Conservation (phyloP, 2,113 vertebrate species). For the Ochotona princeps region DNA sequence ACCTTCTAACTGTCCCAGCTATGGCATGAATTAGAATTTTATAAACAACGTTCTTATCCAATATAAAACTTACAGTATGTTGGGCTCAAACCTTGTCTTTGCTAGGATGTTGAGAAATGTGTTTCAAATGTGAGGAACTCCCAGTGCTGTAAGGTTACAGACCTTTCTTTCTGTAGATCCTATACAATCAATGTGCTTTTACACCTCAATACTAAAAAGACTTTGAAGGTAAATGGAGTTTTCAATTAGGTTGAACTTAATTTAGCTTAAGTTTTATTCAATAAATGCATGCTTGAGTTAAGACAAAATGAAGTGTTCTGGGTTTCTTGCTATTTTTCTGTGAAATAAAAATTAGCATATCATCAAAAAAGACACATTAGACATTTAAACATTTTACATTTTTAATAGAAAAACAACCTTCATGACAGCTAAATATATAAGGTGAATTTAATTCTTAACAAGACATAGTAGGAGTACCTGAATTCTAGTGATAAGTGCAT, state of each 20-base stretch:
- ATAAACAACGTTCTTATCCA: not conserved
- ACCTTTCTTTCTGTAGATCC: not conserved
- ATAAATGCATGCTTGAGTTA: constrained; percentile 12
- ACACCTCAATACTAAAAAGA: not conserved
- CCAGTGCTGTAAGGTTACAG: not conserved
- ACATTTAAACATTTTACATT: constrained; percentile 33
- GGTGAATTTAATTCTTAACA: constrained; percentile 59
- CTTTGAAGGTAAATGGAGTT: not conserved
- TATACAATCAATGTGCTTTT: not conserved
- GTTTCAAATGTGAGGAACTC: constrained; percentile 2
- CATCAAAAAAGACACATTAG: constrained; percentile 53
- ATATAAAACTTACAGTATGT: constrained; percentile 6
- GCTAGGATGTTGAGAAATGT: not conserved
- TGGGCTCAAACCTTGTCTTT: not conserved
- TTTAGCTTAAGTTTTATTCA: constrained; percentile 51
- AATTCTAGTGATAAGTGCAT: constrained; percentile 28
- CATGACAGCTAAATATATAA: constrained; percentile 53
- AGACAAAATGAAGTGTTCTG: constrained; percentile 20
- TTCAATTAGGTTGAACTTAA: constrained; percentile 16
- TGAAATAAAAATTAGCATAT: not conserved
- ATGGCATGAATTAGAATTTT: not conserved
- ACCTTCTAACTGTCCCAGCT: not conserved
- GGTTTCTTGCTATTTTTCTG: constrained; percentile 26
- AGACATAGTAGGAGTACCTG: not conserved
- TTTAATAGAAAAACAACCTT: constrained; percentile 65